Conservation (phyloP, 2,113 vertebrate species). For the Collichthys lucidus region DNA sequence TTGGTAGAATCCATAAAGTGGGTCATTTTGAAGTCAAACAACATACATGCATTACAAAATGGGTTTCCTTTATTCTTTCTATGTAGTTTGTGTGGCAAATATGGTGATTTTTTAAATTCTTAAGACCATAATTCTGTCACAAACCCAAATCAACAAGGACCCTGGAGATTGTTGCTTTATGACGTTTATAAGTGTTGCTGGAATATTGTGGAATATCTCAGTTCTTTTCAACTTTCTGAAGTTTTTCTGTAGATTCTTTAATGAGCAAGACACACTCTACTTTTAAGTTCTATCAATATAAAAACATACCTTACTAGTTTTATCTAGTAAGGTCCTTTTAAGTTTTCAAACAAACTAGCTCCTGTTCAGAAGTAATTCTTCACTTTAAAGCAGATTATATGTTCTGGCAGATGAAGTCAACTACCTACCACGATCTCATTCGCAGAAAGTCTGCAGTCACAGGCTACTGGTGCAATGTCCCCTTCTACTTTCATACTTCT, state of each 20-base stretch:
- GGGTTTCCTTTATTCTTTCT: not conserved
- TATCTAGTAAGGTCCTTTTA: not conserved
- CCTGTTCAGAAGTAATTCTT: not conserved
- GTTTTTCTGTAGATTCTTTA: not conserved
- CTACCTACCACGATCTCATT: not conserved
- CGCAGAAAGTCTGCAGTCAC: no score
- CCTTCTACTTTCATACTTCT: not conserved
- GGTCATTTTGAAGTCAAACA: slow-evolving; percentile 45
- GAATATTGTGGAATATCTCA: not conserved
- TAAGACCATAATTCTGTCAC: not conserved
- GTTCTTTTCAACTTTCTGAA: not conserved
- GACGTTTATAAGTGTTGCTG: not conserved
- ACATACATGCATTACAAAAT: slow-evolving; percentile 4
- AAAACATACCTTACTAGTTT: not conserved
- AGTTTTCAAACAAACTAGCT: not conserved
- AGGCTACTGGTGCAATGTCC: not conserved
- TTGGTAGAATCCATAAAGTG: slow-evolving; percentile 44
- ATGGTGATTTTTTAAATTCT: not conserved
- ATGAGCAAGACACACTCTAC: not conserved
- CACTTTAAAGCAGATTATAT: no score
- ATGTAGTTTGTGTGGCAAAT: slow-evolving; percentile 7
- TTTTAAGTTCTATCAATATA: not conserved
- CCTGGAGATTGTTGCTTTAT: not conserved
- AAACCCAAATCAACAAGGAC: not conserved
- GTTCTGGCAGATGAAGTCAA: not conserved